phyloP scores from a whole-genome alignment of 2,888 invertebrate species.

The Sesamia inferens region DNA sequence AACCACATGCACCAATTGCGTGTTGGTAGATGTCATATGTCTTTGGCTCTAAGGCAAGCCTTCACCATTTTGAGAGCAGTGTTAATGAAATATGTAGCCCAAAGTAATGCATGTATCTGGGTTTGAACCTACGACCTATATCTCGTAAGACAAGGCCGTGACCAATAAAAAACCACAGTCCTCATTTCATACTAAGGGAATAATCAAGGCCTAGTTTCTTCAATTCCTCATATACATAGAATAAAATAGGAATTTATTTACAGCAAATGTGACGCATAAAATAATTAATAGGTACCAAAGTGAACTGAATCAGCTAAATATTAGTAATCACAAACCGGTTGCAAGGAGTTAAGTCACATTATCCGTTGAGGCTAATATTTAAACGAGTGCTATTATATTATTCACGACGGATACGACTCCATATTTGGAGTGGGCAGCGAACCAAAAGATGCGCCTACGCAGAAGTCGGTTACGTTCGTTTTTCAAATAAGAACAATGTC shows the following conservation, averaged over 20 bases:
- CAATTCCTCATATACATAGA: neutral
- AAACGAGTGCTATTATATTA: constrained; percentile 68
- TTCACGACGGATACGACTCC: constrained; percentile 66
- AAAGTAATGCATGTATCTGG: no score
- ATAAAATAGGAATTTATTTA: constrained; percentile 15
- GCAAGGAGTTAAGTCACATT: constrained; percentile 60
- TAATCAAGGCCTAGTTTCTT: neutral
- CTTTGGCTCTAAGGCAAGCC: no score
- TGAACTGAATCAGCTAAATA: constrained; percentile 46
- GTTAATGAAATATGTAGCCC: no score
- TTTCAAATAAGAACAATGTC: constrained; percentile 51
- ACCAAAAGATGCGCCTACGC: constrained; percentile 72
- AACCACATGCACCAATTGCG: no score
- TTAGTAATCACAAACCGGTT: constrained; percentile 53
- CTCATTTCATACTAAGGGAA: neutral
- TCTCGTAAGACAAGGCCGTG: no score
- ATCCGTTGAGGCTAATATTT: constrained; percentile 55
- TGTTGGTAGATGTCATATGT: no score
- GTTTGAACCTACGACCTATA: no score
- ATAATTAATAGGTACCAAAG: constrained; percentile 3
- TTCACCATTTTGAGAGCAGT: no score
- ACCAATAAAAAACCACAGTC: no score
- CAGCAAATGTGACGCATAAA: constrained; percentile 33
- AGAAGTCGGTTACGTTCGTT: constrained; percentile 62
- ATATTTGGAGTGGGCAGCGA: constrained; percentile 69